These are phyloP conservation scores for Rotaria magnacalcarata DNA, from an alignment of 2,888 invertebrate species.

Conservation along the genomic window DNA sequence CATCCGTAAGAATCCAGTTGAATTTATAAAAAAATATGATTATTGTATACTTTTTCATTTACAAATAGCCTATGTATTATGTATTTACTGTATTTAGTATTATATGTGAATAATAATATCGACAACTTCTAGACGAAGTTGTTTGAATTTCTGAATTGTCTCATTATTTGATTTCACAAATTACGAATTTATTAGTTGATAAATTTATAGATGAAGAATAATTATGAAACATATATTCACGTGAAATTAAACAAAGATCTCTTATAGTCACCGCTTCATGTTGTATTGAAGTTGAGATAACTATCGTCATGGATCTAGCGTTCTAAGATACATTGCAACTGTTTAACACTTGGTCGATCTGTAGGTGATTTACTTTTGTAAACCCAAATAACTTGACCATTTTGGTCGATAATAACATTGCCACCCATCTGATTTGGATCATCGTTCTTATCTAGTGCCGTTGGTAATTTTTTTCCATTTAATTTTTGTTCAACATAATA, in stretches of 20 bases:
- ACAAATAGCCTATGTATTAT: too few relatives aligned
- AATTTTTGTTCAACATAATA: slow-evolving; percentile 43
- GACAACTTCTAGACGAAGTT: too few relatives aligned
- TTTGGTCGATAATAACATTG: slow-evolving; percentile 37
- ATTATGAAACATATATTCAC: not conserved
- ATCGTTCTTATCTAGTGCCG: slow-evolving; percentile 39
- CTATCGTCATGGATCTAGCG: not conserved
- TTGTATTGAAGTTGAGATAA: not conserved
- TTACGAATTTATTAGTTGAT: too few relatives aligned
- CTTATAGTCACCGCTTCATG: not conserved
- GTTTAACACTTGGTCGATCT: slow-evolving; percentile 20
- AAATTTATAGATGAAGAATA: too few relatives aligned
- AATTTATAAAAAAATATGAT: too few relatives aligned
- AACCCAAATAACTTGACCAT: not conserved
- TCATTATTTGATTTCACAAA: too few relatives aligned
- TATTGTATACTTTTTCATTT: too few relatives aligned
- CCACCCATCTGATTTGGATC: slow-evolving; percentile 46
- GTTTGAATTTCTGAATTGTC: too few relatives aligned
- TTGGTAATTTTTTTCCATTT: slow-evolving; percentile 28
- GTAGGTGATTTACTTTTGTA: slow-evolving; percentile 44
- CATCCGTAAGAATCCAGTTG: too few relatives aligned
- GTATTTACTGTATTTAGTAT: too few relatives aligned
- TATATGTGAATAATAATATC: too few relatives aligned
- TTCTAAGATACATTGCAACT: not conserved
- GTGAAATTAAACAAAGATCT: not conserved